phyloP scores from a whole-genome alignment of 2,113 vertebrate genomes.

The Danio rerio region GRCz12tu NC_133199.1:5174501-5175000 shows the following conservation, averaged over 20 bases:
- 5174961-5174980: slow-evolving; percentile 50
- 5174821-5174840: slow-evolving; percentile 94
- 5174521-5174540: slow-evolving; percentile 20
- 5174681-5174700: slow-evolving; percentile 87
- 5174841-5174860: slow-evolving; percentile 92
- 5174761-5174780: slow-evolving; percentile 94
- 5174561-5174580: slow-evolving; percentile 51
- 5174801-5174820: slow-evolving; percentile 95
- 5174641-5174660: slow-evolving; percentile 86
- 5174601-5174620: slow-evolving; percentile 53
- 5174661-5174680: slow-evolving; percentile 87
- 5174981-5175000: slow-evolving; percentile 39
- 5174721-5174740: slow-evolving; percentile 96
- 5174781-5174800: slow-evolving; percentile 95
- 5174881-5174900: slow-evolving; percentile 89
- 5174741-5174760: slow-evolving; percentile 93
- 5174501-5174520: background rate
- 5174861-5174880: slow-evolving; percentile 87
- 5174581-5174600: slow-evolving; percentile 43
- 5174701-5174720: slow-evolving; percentile 88
- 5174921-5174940: slow-evolving; percentile 87
- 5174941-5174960: slow-evolving; percentile 63
- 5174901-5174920: slow-evolving; percentile 89
- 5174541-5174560: slow-evolving; percentile 1
- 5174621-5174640: slow-evolving; percentile 77